Base-by-base conservation (phyloP, 2,888 invertebrate species). In the Hyposoter didymator region DNA sequence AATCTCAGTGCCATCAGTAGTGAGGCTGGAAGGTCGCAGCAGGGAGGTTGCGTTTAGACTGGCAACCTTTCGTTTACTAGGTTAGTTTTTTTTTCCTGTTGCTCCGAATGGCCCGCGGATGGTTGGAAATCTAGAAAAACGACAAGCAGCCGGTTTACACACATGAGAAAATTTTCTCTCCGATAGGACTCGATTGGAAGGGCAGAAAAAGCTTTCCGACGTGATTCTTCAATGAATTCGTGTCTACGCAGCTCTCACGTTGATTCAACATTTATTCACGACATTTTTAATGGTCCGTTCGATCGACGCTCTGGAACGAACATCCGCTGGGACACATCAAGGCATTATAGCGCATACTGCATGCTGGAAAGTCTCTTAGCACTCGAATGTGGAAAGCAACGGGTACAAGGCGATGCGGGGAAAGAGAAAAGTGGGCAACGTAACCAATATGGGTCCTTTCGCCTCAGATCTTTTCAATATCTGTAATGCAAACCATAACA, bases 1-100 rank as follows among this genome's bases (percentile, higher is more conserved):
- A 89, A 91, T 91, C 89, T 87, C 76, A 66, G 66, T 35, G 22
- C 43, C 62, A 74, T 47, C 74, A 70, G 32, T 35, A n/a, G n/a
- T n/a, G 70, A 70, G 7, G 28, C 35, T n/a, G 7, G 28, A 14
- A 32, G 39, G 39, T 32, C 45, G 49, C 32, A 39, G n/a, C 35
- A 49, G 49, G 28, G 49, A 62, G 35, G 73, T 32, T 32, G n/a
- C 43, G 47, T 59, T 39, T 55, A 43, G 59, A 28, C 28, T 39
- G n/a, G 59, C 45, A 74, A 62, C 22, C 45, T 32, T 59, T 59
- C 73, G 19, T 72, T 19, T 52, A 35, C 19, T 55, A 14, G 43
- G 14, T 22, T 43, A 59, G 3, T 59, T 43, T 55, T 55, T 43
- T 73, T 73, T n/a, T 47, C 5, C 8, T 6, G 28, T 47, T 39